These are phyloP conservation scores for Tiliqua scincoides DNA, from an alignment of 2,113 vertebrate genomes.

Conservation along the genomic window DNA sequence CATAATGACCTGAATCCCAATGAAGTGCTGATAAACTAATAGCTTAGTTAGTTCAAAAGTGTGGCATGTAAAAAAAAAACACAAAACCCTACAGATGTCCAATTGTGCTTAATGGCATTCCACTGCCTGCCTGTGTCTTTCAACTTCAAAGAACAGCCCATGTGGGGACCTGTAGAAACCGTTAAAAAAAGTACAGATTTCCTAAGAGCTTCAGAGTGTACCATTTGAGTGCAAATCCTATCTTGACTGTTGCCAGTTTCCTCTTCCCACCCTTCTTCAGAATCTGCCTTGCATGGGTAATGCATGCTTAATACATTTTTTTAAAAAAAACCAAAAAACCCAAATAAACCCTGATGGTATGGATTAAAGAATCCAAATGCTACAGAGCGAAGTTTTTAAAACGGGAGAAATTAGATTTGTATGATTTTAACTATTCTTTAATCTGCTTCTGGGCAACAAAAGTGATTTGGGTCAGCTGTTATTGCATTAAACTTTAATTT, in stretches of 20 bases:
- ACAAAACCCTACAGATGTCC: constrained; percentile 34
- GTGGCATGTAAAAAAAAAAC: constrained; percentile 23
- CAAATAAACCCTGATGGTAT: constrained; percentile 69
- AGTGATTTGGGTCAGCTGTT: constrained; percentile 84
- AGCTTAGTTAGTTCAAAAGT: background rate
- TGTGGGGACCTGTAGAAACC: constrained; percentile 52
- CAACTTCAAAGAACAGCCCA: no score
- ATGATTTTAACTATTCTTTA: constrained; percentile 84
- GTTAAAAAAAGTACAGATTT: constrained; percentile 73
- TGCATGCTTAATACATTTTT: constrained; percentile 68
- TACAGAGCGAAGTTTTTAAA: constrained; percentile 71
- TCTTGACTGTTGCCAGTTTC: constrained; percentile 61
- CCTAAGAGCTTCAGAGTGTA: constrained; percentile 65
- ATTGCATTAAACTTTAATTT: constrained; percentile 89
- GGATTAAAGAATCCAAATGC: constrained; percentile 78
- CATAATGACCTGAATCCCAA: constrained; percentile 1
- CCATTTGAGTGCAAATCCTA: constrained; percentile 70
- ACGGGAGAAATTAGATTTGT: constrained; percentile 79
- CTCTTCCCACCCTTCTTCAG: constrained; percentile 24
- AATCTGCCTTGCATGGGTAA: constrained; percentile 59
- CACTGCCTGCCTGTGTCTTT: constrained; percentile 52
- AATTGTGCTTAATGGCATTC: constrained; percentile 67
- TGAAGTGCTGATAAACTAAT: constrained; percentile 21
- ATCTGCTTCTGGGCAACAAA: constrained; percentile 84
- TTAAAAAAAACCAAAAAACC: no score